These are phyloP conservation scores for Apostichopus leukothele DNA, from an alignment of 53 echinoderm and acorn worm genomes.

Conservation along the genomic window DNA sequence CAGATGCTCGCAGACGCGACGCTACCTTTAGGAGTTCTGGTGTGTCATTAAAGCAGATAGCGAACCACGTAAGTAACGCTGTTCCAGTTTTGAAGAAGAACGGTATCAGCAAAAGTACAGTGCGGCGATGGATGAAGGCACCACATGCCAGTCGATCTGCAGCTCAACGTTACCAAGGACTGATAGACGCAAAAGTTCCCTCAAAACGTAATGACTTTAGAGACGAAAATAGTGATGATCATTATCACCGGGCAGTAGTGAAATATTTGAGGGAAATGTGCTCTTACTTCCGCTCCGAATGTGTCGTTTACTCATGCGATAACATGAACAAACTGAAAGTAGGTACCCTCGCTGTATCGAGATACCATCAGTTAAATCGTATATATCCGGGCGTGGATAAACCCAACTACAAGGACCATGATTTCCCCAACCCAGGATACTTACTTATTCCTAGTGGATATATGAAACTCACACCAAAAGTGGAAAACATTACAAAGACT, in stretches of 20 bases:
- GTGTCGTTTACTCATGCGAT: constrained; percentile 53
- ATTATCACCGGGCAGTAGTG: constrained; percentile 47
- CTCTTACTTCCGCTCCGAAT: constrained; percentile 15
- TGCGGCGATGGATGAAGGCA: constrained; percentile 2
- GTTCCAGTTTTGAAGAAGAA: constrained; percentile 26
- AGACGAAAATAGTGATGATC: constrained; percentile 31
- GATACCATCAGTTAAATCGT: constrained; percentile 47
- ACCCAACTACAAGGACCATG: constrained; percentile 57
- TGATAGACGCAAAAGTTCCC: constrained; percentile 39
- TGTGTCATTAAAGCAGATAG: constrained; percentile 6
- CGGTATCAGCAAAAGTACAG: not conserved
- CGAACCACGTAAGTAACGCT: not conserved
- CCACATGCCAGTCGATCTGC: constrained; percentile 3
- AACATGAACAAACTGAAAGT: constrained; percentile 54
- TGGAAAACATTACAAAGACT: not conserved
- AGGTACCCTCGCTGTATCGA: constrained; percentile 53
- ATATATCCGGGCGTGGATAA: constrained; percentile 37
- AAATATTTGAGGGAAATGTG: constrained; percentile 29
- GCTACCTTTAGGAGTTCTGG: not conserved
- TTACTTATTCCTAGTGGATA: constrained; percentile 52
- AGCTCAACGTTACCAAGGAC: not conserved
- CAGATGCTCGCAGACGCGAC: not conserved
- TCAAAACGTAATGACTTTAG: constrained; percentile 49
- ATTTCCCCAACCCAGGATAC: constrained; percentile 53
- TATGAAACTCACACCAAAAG: constrained; percentile 11